phyloP scores from a whole-genome alignment of 2,888 invertebrate species.

The Drosophila fungiperda region DNA sequence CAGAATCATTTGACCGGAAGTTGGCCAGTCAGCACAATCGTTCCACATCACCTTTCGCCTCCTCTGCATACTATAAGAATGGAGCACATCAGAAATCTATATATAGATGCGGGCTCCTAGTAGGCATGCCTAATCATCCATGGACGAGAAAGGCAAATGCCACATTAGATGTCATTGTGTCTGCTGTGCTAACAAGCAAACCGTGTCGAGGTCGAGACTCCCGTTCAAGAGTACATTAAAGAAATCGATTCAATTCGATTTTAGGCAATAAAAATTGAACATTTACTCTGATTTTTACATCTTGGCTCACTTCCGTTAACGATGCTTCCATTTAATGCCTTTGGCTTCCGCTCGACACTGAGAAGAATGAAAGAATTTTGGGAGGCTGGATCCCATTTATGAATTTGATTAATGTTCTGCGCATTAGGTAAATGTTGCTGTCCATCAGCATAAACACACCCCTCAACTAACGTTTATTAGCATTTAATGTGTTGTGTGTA shows the following conservation, averaged over 20 bases:
- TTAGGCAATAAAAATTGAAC: slow-evolving; percentile 73
- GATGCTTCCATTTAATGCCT: slow-evolving; percentile 39
- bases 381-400: slow-evolving; percentile 56
- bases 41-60: slow-evolving; percentile 61
- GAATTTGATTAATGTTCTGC: slow-evolving; percentile 76
- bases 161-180: slow-evolving; percentile 55
- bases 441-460: slow-evolving; percentile 65
- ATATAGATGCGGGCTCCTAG: slow-evolving; percentile 10
- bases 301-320: slow-evolving; percentile 39
- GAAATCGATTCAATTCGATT: slow-evolving; percentile 73
- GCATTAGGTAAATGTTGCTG: slow-evolving; percentile 66
- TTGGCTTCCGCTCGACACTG: slow-evolving; percentile 30
- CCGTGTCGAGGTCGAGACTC: slow-evolving; percentile 23
- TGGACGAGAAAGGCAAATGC: slow-evolving; percentile 69
- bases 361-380: slow-evolving; percentile 19
- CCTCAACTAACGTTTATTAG: slow-evolving; percentile 71
- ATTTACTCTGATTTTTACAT: slow-evolving; percentile 56
- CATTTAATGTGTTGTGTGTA: slow-evolving; percentile 76
- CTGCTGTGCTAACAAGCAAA: slow-evolving; percentile 7
- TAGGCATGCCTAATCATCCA: slow-evolving; percentile 71
- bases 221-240: slow-evolving; percentile 63
- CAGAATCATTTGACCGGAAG: slow-evolving; percentile 76
- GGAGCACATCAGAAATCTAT: neutral
- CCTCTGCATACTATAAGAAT: slow-evolving; percentile 1
- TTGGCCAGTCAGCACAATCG: slow-evolving; percentile 77